A percentile compares a stretch with the other conserved stretches of the same genome.
phyloP scores from a whole-genome alignment of 2,113 vertebrate genomes.

The Lutjanus erythropterus region DNA sequence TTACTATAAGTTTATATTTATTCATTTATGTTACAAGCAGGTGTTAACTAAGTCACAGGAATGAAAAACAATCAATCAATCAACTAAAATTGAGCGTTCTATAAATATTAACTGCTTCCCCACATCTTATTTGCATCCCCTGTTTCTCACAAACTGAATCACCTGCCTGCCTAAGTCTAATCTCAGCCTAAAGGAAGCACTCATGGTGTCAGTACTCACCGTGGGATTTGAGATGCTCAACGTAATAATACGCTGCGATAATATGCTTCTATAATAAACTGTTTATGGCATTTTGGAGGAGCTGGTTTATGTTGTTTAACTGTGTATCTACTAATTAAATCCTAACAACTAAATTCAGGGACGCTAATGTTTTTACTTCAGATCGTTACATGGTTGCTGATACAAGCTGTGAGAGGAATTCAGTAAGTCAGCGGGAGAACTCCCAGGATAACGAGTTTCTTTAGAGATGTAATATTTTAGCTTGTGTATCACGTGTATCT shows the following conservation, averaged over 20 bases:
- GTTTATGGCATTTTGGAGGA: conserved; percentile 13
- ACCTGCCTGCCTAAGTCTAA: conserved; percentile 5
- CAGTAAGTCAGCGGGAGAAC: not conserved
- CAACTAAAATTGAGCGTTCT: not conserved
- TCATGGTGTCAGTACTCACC: not conserved
- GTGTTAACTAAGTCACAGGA: not conserved
- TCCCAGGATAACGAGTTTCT: not conserved
- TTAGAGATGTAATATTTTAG: not conserved
- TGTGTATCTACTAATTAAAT: conserved; percentile 28
- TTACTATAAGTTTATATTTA: not conserved
- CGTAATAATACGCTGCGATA: not conserved
- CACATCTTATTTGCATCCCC: not conserved
- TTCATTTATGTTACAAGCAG: not conserved
- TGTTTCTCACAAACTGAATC: conserved; percentile 10
- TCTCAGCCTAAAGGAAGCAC: not conserved
- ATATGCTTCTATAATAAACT: not conserved
- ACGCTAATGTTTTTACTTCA: conserved; percentile 18
- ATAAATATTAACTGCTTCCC: not conserved
- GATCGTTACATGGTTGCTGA: conserved; percentile 15
- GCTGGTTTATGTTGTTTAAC: conserved; percentile 9
- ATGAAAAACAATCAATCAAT: not conserved
- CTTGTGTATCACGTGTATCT: not conserved
- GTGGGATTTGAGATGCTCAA: not conserved
- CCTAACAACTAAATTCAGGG: conserved; percentile 5
- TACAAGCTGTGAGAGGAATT: conserved; percentile 11